Evolutionary conservation across 2,113 vertebrate species (phyloP).

Genomic region (Embiotoca jacksoni): DNA sequence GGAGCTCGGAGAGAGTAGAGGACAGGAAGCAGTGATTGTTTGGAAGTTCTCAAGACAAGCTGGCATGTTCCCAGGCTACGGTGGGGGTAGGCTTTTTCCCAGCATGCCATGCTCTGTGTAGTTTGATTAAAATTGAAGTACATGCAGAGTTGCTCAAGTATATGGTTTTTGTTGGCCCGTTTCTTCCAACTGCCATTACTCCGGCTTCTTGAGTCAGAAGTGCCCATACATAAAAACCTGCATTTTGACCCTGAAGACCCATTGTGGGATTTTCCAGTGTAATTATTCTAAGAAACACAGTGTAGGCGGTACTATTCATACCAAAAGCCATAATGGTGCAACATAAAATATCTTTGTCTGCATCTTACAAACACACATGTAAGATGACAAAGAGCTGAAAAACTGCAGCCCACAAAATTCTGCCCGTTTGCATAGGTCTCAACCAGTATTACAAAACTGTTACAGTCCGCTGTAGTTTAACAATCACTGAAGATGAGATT

Average conservation of each 20-base stretch:
- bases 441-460: conserved; percentile 32
- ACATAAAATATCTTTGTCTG: conserved; percentile 20
- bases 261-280: conserved; percentile 20
- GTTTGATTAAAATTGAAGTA: conserved; percentile 82
- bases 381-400: conserved; percentile 9
- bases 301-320: conserved; percentile 29
- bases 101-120: conserved; percentile 76
- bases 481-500: conserved; percentile 45
- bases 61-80: conserved; percentile 81
- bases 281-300: conserved; percentile 29
- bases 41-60: conserved; percentile 76
- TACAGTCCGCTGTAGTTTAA: conserved; percentile 32
- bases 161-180: conserved; percentile 52
- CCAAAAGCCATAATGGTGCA: conserved; percentile 23
- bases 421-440: conserved; percentile 25
- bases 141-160: conserved; percentile 59
- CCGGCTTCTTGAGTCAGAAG: conserved; percentile 26
- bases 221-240: conserved; percentile 13
- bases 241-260: conserved; percentile 30
- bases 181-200: conserved; percentile 35
- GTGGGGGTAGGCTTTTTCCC: conserved; percentile 73
- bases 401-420: background rate
- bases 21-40: conserved; percentile 73
- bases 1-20: conserved; percentile 71
- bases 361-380: background rate